phyloP scores from a whole-genome alignment of 2,113 vertebrate species.

The Potamarius usumacintae region DNA sequence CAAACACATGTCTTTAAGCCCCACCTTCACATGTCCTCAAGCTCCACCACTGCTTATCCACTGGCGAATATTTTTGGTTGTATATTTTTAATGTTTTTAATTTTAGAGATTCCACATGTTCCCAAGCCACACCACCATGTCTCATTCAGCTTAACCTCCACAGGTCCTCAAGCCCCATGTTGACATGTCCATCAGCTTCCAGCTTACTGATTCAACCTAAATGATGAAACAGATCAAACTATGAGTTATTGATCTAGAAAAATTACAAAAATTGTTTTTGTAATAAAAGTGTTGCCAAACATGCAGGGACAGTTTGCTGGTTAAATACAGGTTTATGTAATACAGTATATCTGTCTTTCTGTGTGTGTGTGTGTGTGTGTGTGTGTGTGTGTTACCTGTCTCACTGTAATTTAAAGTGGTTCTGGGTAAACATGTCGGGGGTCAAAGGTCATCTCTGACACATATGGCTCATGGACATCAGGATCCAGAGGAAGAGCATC shows the following conservation, averaged over 20 bases:
- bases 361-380: not conserved
- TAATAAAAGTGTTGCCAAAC: not conserved
- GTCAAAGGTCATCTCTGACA: constrained; percentile 69
- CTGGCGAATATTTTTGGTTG: not conserved
- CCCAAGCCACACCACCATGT: not conserved
- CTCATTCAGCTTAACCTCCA: not conserved
- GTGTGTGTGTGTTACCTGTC: not conserved
- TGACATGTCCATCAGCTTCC: not conserved
- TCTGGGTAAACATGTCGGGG: constrained; percentile 70
- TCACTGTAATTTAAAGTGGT: constrained; percentile 61
- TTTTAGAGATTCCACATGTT: not conserved
- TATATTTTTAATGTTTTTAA: not conserved
- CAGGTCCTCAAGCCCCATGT: not conserved
- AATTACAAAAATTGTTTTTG: not conserved
- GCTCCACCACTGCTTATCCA: not conserved
- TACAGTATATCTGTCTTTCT: not conserved
- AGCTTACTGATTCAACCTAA: constrained; percentile 39
- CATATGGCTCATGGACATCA: constrained; percentile 67
- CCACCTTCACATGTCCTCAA: not conserved
- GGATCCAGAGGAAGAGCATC: constrained; percentile 67
- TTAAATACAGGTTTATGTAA: not conserved
- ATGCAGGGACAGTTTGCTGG: not conserved
- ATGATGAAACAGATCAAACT: not conserved
- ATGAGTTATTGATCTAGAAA: not conserved
- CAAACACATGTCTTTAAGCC: not conserved